Conservation (phyloP, 1,140 invertebrate species). For the Camponotus pennsylvanicus region DNA sequence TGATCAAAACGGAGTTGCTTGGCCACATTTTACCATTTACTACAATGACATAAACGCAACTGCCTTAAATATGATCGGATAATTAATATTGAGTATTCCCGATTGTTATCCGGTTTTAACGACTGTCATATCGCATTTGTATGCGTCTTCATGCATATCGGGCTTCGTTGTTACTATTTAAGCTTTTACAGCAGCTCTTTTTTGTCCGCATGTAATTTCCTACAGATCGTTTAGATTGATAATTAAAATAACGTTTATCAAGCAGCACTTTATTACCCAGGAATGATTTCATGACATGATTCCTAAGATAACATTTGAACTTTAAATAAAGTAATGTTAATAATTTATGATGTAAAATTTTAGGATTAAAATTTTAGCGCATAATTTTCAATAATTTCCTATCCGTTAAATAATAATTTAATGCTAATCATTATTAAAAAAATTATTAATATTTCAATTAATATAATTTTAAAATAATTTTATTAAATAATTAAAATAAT, state of each 20-base stretch:
- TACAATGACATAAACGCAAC: neutral
- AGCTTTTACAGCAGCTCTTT: neutral
- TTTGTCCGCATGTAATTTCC: neutral
- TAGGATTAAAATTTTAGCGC: no score
- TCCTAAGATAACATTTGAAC: neutral
- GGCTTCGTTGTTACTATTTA: neutral
- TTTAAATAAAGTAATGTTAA: neutral
- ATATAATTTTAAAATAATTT: no score
- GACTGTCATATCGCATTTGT: neutral
- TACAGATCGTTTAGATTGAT: neutral
- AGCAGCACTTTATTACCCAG: neutral
- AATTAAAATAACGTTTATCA: constrained; percentile 1
- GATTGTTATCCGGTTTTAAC: constrained; percentile 20
- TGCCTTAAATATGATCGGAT: constrained; percentile 39
- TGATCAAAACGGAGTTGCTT: neutral
- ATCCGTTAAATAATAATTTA: no score
- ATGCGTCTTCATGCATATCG: constrained; percentile 4
- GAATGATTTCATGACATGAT: neutral
- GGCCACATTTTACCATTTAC: constrained; percentile 43
- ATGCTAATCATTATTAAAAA: no score
- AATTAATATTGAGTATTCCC: constrained; percentile 13
- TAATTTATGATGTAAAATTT: no score
- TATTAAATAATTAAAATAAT: no score
- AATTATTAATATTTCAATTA: no score
- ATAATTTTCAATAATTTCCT: no score